Evolutionary conservation across 2,888 invertebrate species (phyloP).

Genomic region (Caenorhabditis wallacei): DNA sequence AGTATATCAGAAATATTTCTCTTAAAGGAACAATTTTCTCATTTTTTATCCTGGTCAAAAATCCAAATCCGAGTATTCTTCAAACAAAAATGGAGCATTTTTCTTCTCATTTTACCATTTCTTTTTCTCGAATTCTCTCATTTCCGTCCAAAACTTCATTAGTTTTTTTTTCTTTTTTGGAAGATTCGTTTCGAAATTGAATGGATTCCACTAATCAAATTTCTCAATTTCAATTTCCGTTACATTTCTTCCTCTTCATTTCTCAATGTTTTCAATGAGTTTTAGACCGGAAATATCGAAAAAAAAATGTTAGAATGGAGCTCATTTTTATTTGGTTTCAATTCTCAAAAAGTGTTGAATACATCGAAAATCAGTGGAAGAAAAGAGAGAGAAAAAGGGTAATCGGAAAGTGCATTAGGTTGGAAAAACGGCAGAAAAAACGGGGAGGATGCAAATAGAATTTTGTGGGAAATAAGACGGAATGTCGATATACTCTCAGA

Average conservation of each 20-base stretch:
- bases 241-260: background rate
- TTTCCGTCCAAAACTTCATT: slow-evolving; percentile 31
- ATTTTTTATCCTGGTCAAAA: too few relatives aligned
- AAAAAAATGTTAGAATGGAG: background rate
- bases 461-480: slow-evolving; percentile 21
- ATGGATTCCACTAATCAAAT: slow-evolving; percentile 38
- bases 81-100: background rate
- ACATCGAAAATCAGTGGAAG: slow-evolving; percentile 41
- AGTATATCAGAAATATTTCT: too few relatives aligned
- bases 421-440: slow-evolving; percentile 25
- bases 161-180: slow-evolving; percentile 11
- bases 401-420: slow-evolving; percentile 49
- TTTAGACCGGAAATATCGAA: slow-evolving; percentile 11
- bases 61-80: too few relatives aligned
- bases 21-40: too few relatives aligned
- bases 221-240: slow-evolving; percentile 36
- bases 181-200: slow-evolving; percentile 30
- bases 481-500: too few relatives aligned
- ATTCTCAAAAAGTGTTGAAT: background rate
- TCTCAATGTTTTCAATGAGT: background rate
- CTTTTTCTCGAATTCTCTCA: background rate
- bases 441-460: slow-evolving; percentile 26
- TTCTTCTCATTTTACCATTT: slow-evolving; percentile 29
- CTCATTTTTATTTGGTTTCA: slow-evolving; percentile 33
- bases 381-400: slow-evolving; percentile 1